Percentiles rank a stretch among this genome's conserved stretches.
These are phyloP conservation scores for Hiodon alosoides DNA, from an alignment of 2,113 vertebrate genomes.

Conservation along the genomic window DNA sequence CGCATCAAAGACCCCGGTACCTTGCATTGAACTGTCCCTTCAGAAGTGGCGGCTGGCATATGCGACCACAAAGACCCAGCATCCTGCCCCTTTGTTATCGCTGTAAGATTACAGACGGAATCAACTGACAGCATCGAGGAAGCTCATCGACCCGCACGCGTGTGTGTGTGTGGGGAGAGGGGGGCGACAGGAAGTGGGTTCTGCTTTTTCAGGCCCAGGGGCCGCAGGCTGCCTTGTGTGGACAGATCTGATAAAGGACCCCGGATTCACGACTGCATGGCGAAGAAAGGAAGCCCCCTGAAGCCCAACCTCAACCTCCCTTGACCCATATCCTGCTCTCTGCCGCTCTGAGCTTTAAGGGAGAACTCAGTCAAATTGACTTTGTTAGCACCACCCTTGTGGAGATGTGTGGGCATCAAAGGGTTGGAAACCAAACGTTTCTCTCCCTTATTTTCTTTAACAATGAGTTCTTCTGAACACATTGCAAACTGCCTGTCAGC, in stretches of 20 bases:
- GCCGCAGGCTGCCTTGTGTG: constrained; percentile 14
- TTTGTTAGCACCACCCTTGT: not conserved
- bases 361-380: not conserved
- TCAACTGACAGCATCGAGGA: constrained; percentile 28
- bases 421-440: constrained; percentile 4
- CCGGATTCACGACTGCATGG: not conserved
- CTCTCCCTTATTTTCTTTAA: not conserved
- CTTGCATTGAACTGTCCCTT: constrained; percentile 39
- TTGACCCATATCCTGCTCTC: not conserved
- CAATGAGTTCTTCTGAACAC: constrained; percentile 49
- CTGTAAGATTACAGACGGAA: constrained; percentile 42
- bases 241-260: constrained; percentile 23
- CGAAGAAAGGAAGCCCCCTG: constrained; percentile 9
- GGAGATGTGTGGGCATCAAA: too few relatives aligned
- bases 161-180: constrained; percentile 45
- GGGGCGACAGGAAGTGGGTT: constrained; percentile 27
- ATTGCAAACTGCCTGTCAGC: constrained; percentile 39
- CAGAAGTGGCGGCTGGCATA: constrained; percentile 43
- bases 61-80: constrained; percentile 24
- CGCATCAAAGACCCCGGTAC: constrained; percentile 44
- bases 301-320: not conserved
- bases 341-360: not conserved
- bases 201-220: constrained; percentile 21
- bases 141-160: constrained; percentile 11
- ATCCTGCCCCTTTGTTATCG: constrained; percentile 54